Evolutionary conservation across 2,888 invertebrate species (phyloP).

Genomic region (Eristalinus aeneus): DNA sequence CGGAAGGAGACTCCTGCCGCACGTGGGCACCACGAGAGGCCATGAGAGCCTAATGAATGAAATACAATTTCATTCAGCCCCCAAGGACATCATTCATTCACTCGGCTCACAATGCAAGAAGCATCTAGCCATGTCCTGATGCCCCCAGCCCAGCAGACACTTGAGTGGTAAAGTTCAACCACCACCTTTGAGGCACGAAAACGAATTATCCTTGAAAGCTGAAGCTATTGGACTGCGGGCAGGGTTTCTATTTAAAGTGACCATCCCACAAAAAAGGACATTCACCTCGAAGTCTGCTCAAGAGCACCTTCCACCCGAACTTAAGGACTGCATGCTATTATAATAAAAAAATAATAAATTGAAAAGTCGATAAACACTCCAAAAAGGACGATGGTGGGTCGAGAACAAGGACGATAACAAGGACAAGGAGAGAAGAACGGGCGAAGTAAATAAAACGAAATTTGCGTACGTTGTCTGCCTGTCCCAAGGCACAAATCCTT

Average conservation of each 20-base stretch:
- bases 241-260: background rate
- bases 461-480: constrained; percentile 39
- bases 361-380: constrained; percentile 30
- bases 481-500: constrained; percentile 26
- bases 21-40: background rate
- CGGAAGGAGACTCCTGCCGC: background rate
- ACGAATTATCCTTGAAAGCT: constrained; percentile 21
- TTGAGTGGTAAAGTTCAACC: background rate
- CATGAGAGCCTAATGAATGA: constrained; percentile 46
- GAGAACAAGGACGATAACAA: background rate
- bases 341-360: constrained; percentile 12
- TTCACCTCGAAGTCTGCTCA: constrained; percentile 21
- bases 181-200: background rate
- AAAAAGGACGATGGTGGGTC: background rate
- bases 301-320: background rate
- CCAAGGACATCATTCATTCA: constrained; percentile 53
- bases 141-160: background rate
- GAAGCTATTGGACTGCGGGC: background rate
- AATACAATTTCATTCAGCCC: constrained; percentile 53
- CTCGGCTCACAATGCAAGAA: constrained; percentile 26
- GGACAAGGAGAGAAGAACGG: background rate
- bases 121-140: background rate
- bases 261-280: constrained; percentile 34
- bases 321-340: constrained; percentile 17
- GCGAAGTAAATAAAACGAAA: background rate